Percentiles rank a stretch among this genome's conserved stretches.
phyloP scores from a whole-genome alignment of 2,888 invertebrate species.

The Drosophila longiperda region DNA sequence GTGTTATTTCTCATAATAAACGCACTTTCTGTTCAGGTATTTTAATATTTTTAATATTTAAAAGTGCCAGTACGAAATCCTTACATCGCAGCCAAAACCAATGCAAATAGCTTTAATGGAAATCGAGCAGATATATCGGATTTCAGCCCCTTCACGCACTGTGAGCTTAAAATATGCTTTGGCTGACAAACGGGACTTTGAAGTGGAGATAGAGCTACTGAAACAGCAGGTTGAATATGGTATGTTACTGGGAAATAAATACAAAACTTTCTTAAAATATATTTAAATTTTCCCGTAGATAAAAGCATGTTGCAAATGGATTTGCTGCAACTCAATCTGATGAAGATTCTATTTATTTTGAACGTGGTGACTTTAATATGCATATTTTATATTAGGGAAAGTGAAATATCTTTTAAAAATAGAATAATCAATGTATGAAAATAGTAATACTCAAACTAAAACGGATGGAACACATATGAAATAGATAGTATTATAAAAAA shows the following conservation, averaged over 20 bases:
- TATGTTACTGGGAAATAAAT: neutral
- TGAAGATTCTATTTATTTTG: slow-evolving; percentile 59
- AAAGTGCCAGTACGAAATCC: neutral
- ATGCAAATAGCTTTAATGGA: neutral
- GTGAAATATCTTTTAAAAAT: neutral
- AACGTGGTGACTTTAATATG: slow-evolving; percentile 48
- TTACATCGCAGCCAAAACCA: slow-evolving; percentile 22
- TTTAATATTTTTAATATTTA: neutral
- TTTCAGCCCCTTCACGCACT: neutral
- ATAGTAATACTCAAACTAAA: neutral
- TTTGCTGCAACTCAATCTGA: slow-evolving; percentile 58
- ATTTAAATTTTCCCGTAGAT: slow-evolving; percentile 24
- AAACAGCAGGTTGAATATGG: slow-evolving; percentile 24
- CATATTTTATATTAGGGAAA: slow-evolving; percentile 8
- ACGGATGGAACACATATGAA: neutral
- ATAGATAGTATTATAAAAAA: neutral
- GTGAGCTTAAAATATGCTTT: neutral
- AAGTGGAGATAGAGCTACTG: slow-evolving; percentile 20
- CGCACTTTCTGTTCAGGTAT: slow-evolving; percentile 33
- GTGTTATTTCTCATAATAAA: slow-evolving; percentile 18
- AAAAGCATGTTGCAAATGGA: slow-evolving; percentile 35
- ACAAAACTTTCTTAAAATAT: neutral
- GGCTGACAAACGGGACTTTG: neutral
- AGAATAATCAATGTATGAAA: neutral
- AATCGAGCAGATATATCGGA: slow-evolving; percentile 3